A percentile compares a stretch with the other conserved stretches of the same genome.
Evolutionary conservation across 2,888 invertebrate genomes (phyloP).

Genomic region (Andrena bicolor): DNA sequence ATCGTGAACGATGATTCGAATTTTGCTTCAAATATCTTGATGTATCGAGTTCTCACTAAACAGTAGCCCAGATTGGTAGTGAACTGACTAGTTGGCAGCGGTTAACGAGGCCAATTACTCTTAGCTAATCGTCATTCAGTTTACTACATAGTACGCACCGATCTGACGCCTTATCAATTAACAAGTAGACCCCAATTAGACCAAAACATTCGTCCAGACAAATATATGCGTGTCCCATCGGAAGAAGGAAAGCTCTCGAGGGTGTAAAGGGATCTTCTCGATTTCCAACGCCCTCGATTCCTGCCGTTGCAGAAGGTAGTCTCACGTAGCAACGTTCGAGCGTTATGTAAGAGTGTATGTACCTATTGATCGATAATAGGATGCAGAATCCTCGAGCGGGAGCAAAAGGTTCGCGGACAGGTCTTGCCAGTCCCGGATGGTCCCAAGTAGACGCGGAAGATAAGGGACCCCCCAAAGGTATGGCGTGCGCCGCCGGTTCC

Average conservation of each 20-base stretch:
- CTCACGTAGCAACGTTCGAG: slow-evolving; percentile 5
- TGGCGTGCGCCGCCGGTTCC: slow-evolving; percentile 82
- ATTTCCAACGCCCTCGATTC: background rate
- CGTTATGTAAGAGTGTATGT: slow-evolving; percentile 52
- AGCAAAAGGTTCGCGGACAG: slow-evolving; percentile 68
- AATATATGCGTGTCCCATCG: background rate
- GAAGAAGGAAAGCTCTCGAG: background rate
- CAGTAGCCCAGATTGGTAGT: background rate
- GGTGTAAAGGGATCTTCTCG: background rate
- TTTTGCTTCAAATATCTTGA: background rate
- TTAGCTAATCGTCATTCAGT: background rate
- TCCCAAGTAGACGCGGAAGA: slow-evolving; percentile 77
- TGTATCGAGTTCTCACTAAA: background rate
- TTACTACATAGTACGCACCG: background rate
- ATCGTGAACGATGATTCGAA: background rate
- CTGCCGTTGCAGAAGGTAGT: background rate
- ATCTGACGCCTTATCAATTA: background rate
- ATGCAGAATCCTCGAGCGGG: slow-evolving; percentile 68
- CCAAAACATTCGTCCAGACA: background rate
- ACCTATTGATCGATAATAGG: slow-evolving; percentile 77
- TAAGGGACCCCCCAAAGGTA: slow-evolving; percentile 84
- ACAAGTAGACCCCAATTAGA: background rate
- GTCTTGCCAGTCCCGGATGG: slow-evolving; percentile 77
- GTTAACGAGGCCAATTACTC: background rate
- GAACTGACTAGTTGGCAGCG: background rate